Percentiles rank a stretch among this genome's conserved stretches.
phyloP scores from a whole-genome alignment of 2,113 vertebrate species.

The Pristiophorus japonicus region DNA sequence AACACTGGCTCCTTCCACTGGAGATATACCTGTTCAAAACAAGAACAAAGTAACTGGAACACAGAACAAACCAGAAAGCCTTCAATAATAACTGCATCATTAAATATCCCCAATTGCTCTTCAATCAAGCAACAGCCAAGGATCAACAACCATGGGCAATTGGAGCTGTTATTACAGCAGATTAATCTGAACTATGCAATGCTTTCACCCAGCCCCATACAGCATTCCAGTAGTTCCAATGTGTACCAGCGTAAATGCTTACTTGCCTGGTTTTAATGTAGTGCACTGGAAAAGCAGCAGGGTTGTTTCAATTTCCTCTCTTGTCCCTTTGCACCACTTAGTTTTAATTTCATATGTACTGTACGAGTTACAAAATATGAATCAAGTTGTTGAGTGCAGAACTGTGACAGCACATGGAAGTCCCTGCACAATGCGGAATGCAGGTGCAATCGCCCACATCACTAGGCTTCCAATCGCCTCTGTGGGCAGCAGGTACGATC shows the following conservation, averaged over 20 bases:
- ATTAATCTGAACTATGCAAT: background rate
- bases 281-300: background rate
- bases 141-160: too few species aligned
- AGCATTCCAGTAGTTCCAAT: background rate
- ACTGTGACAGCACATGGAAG: background rate
- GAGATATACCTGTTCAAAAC: slow-evolving; percentile 75
- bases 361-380: background rate
- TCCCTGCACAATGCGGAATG: background rate
- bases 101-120: background rate
- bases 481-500: background rate
- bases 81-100: background rate
- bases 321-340: background rate
- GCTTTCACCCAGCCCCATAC: background rate
- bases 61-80: background rate
- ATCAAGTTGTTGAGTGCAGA: background rate
- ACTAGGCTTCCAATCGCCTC: background rate
- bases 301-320: background rate
- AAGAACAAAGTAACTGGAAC: slow-evolving; percentile 43
- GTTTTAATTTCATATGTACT: background rate
- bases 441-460: background rate
- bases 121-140: background rate
- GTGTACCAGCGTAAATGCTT: background rate
- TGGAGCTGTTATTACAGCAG: background rate
- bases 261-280: background rate
- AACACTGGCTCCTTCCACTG: slow-evolving; percentile 92